Percentiles rank a stretch among this genome's conserved stretches.
Evolutionary conservation across 2,888 invertebrate species (phyloP).

Genomic region (Lampropteryx suffumata): DNA sequence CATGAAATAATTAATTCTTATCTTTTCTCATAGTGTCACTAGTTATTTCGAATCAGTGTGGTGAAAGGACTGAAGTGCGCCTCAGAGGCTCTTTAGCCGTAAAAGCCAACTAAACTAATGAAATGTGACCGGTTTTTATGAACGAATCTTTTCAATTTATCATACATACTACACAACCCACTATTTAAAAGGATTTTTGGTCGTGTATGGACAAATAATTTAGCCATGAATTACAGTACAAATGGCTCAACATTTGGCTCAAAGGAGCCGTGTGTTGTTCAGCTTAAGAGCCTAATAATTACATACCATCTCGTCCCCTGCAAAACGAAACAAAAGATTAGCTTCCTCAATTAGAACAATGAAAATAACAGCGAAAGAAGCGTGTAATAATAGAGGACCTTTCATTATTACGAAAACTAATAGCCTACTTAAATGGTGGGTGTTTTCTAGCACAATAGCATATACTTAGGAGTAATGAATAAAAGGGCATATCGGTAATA

Average conservation of each 20-base stretch:
- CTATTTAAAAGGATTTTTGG: slow-evolving; percentile 3
- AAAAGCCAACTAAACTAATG: too few relatives aligned
- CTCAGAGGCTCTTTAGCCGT: too few relatives aligned
- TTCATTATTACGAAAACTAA: slow-evolving; percentile 55
- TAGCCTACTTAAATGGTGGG: slow-evolving; percentile 55
- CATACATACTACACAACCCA: not conserved
- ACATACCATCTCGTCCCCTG: slow-evolving; percentile 28
- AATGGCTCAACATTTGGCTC: slow-evolving; percentile 18
- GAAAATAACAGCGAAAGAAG: slow-evolving; percentile 39
- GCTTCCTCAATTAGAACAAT: slow-evolving; percentile 36
- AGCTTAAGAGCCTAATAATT: slow-evolving; percentile 27
- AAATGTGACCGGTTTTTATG: too few relatives aligned
- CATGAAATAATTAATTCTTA: too few relatives aligned
- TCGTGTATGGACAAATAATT: slow-evolving; percentile 2
- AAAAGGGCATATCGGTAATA: slow-evolving; percentile 62
- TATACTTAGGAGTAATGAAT: slow-evolving; percentile 70
- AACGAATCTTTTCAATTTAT: too few relatives aligned
- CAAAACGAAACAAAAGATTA: slow-evolving; percentile 36
- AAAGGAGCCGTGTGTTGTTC: slow-evolving; percentile 12
- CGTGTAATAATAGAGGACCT: slow-evolving; percentile 37
- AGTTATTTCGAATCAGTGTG: too few relatives aligned
- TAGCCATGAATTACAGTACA: slow-evolving; percentile 10
- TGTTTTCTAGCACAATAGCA: slow-evolving; percentile 63
- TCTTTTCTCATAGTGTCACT: too few relatives aligned
- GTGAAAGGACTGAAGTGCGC: too few relatives aligned